Evolutionary conservation across 1,140 invertebrate genomes (phyloP).

Genomic region (Pseudomyrmex cubaensis): DNA sequence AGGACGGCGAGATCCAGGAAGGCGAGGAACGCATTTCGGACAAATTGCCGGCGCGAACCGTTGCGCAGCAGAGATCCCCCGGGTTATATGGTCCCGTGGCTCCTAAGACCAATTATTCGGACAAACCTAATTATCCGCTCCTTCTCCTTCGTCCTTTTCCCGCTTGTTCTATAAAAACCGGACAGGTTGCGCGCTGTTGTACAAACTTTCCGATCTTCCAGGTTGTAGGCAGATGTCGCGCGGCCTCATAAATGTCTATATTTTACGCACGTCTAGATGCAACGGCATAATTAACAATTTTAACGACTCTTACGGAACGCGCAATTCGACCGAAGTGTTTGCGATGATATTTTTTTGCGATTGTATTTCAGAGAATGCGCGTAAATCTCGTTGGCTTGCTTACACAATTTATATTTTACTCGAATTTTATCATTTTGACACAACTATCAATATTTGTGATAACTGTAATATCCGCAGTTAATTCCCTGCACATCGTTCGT

Average conservation of each 20-base stretch:
- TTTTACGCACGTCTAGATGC: conserved; percentile 29
- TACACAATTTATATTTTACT: conserved; percentile 37
- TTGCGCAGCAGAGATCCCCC: conserved; percentile 54
- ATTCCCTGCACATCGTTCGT: conserved; percentile 34
- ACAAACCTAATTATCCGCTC: conserved; percentile 65
- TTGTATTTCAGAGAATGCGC: conserved; percentile 6
- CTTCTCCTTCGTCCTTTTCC: conserved; percentile 16
- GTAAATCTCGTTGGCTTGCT: conserved; percentile 44
- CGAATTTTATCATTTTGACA: conserved; percentile 49
- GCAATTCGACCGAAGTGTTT: conserved; percentile 1
- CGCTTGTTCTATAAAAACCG: conserved; percentile 50
- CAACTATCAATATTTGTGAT: conserved; percentile 49
- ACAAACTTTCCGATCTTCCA: conserved; percentile 54
- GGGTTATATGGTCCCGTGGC: conserved; percentile 43
- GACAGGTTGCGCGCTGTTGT: conserved; percentile 43
- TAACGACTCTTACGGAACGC: conserved; percentile 4
- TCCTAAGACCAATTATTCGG: conserved; percentile 68
- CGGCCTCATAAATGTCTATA: conserved; percentile 50
- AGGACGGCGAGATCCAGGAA: conserved; percentile 46
- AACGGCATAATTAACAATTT: conserved; percentile 54
- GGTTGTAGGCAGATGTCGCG: conserved; percentile 60
- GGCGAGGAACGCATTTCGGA: conserved; percentile 57
- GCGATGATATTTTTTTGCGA: conserved; percentile 28
- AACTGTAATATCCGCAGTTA: conserved; percentile 45
- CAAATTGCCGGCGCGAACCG: conserved; percentile 57